Conservation (phyloP, 64 coral and sea anemone genomes). For the Exaiptasia diaphana region DNA sequence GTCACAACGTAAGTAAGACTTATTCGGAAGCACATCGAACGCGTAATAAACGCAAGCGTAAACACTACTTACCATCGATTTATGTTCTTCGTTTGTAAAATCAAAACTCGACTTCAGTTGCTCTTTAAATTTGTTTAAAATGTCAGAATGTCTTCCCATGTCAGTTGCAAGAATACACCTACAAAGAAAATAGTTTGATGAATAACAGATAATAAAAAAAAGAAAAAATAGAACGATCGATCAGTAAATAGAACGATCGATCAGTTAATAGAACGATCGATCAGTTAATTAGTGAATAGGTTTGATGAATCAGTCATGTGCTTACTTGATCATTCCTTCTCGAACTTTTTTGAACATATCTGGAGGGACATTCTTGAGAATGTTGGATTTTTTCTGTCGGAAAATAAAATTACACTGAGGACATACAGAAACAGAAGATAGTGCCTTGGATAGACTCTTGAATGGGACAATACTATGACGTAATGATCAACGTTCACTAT, state of each 20-base stretch:
- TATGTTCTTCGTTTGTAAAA: slow-evolving; percentile 66
- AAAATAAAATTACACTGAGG: neutral
- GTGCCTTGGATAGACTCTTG: neutral
- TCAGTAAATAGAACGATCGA: neutral
- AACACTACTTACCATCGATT: slow-evolving; percentile 78
- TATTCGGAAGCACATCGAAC: too few species aligned
- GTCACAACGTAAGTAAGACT: too few species aligned
- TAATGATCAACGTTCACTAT: too few species aligned
- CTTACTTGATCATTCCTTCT: slow-evolving; percentile 96
- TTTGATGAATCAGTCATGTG: neutral
- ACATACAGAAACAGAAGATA: neutral
- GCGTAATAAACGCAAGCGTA: too few species aligned
- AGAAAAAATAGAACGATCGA: neutral
- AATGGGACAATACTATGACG: too few species aligned
- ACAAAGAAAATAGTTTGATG: neutral
- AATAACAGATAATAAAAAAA: neutral
- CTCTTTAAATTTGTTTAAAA: slow-evolving; percentile 88
- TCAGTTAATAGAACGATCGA: too few species aligned
- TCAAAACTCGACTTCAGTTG: slow-evolving; percentile 72
- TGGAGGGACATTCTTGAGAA: slow-evolving; percentile 73
- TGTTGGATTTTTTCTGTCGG: slow-evolving; percentile 54
- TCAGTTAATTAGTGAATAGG: neutral
- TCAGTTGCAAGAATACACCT: slow-evolving; percentile 90
- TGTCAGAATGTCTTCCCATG: slow-evolving; percentile 88
- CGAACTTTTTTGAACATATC: slow-evolving; percentile 80